Evolutionary conservation across 2,797 vertebrate genomes (phyloP).

Genomic region (Astyanax mexicanus): DNA sequence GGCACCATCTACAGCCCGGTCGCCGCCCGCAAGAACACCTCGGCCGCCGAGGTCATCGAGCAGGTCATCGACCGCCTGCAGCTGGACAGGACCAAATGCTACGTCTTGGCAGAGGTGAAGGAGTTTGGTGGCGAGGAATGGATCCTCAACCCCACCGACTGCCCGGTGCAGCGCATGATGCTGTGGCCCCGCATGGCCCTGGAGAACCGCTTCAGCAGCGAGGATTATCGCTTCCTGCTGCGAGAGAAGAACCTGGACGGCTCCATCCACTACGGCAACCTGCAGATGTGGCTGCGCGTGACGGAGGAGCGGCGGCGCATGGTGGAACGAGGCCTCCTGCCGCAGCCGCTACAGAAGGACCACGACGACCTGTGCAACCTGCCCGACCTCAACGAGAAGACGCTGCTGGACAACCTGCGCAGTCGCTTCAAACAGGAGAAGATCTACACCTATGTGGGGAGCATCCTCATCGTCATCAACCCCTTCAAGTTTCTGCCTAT

Average conservation of each 20-base stretch:
- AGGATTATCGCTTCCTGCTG: conserved; percentile 97
- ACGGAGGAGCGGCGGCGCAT: conserved; percentile 92
- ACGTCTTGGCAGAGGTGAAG: conserved; percentile 96
- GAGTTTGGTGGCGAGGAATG: conserved; percentile 99
- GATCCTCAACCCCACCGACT: conserved; percentile 97
- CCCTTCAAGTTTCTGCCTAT: conserved; percentile 98
- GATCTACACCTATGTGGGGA: conserved; percentile 98
- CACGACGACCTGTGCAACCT: conserved; percentile 92
- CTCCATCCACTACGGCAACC: conserved; percentile 95
- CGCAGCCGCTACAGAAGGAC: conserved; percentile 89
- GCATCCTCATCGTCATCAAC: conserved; percentile 97
- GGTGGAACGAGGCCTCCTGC: conserved; percentile 94
- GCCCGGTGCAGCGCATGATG: conserved; percentile 98
- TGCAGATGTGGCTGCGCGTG: conserved; percentile 95
- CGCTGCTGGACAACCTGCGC: conserved; percentile 95
- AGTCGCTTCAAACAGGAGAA: conserved; percentile 95
- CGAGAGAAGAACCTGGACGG: conserved; percentile 97
- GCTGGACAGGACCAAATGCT: conserved; percentile 92
- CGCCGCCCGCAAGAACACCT: conserved; percentile 91
- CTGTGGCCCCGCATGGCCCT: conserved; percentile 96
- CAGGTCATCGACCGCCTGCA: conserved; percentile 88
- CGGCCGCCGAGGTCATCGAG: conserved; percentile 95
- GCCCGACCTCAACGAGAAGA: conserved; percentile 93
- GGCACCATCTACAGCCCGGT: conserved; percentile 97
- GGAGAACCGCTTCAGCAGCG: conserved; percentile 90